A percentile compares a stretch with the other conserved stretches of the same genome.
Conservation (phyloP, 2,888 invertebrate genomes). For the Xestia c-nigrum region DNA sequence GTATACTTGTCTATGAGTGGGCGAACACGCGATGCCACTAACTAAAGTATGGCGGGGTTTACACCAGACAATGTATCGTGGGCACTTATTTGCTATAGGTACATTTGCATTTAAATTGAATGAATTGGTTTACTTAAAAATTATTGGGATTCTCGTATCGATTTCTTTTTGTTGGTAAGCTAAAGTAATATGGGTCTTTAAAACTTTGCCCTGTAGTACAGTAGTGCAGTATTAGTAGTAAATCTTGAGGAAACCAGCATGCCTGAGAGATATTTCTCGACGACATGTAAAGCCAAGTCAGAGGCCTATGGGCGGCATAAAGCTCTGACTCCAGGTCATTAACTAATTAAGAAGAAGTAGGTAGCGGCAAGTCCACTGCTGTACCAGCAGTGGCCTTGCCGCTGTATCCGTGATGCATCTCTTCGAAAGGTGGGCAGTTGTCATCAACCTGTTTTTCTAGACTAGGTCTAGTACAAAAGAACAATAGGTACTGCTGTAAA, state of each 20-base stretch:
- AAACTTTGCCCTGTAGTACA: not conserved
- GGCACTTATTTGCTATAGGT: slow-evolving; percentile 53
- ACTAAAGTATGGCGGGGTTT: slow-evolving; percentile 45
- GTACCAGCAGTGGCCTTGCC: not conserved
- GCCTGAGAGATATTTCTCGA: too few species aligned
- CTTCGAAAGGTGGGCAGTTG: not conserved
- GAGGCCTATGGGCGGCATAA: too few species aligned
- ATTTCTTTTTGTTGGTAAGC: slow-evolving; percentile 21
- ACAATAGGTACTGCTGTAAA: slow-evolving; percentile 38
- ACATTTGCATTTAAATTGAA: slow-evolving; percentile 69
- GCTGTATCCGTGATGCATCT: not conserved
- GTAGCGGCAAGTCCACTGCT: too few species aligned
- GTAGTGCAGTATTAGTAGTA: too few species aligned
- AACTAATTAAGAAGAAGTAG: too few species aligned
- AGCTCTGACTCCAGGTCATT: too few species aligned
- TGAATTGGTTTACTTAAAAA: slow-evolving; percentile 48
- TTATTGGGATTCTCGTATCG: slow-evolving; percentile 21
- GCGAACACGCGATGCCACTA: slow-evolving; percentile 65
- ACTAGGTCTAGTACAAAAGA: slow-evolving; percentile 25
- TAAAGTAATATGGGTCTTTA: not conserved
- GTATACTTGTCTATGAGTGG: slow-evolving; percentile 67
- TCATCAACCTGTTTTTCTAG: not conserved
- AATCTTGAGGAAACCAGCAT: too few species aligned
- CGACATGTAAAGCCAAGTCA: too few species aligned
- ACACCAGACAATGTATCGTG: slow-evolving; percentile 48